These are phyloP conservation scores for Clytia hemisphaerica DNA, from an alignment of 30 jellyfish, hydroid and myxozoan species.

Conservation along the genomic window DNA sequence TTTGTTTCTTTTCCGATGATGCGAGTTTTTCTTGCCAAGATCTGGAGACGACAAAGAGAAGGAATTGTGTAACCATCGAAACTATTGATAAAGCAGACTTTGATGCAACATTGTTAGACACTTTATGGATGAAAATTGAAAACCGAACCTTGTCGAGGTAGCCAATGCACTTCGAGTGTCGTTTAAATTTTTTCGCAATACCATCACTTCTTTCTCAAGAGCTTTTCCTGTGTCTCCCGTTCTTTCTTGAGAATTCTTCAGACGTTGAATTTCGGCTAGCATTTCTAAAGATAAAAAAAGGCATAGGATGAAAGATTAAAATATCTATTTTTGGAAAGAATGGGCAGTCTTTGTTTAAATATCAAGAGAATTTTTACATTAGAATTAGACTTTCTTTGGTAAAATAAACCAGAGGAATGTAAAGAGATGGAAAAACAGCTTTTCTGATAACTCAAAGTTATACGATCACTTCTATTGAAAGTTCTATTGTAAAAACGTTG, in stretches of 20 bases:
- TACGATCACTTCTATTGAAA: too few relatives aligned
- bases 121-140: background rate
- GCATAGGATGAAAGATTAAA: too few relatives aligned
- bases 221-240: conserved; percentile 14
- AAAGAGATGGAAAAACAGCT: too few relatives aligned
- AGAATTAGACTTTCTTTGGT: too few relatives aligned
- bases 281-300: conserved; percentile 24
- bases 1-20: conserved; percentile 43
- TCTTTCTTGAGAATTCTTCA: conserved; percentile 29
- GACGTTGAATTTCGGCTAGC: conserved; percentile 41
- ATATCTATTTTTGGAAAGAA: too few relatives aligned
- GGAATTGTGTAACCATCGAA: background rate
- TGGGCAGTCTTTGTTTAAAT: too few relatives aligned
- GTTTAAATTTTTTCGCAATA: conserved; percentile 26
- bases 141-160: conserved; percentile 36
- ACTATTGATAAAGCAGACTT: background rate
- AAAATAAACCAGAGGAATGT: too few relatives aligned
- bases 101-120: background rate
- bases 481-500: too few relatives aligned
- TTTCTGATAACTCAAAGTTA: too few relatives aligned
- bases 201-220: conserved; percentile 32
- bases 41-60: conserved; percentile 29
- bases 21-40: conserved; percentile 58
- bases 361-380: too few relatives aligned
- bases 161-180: conserved; percentile 33